Evolutionary conservation across 2,888 invertebrate species (phyloP).

Genomic region (Amphipyra berbera): DNA sequence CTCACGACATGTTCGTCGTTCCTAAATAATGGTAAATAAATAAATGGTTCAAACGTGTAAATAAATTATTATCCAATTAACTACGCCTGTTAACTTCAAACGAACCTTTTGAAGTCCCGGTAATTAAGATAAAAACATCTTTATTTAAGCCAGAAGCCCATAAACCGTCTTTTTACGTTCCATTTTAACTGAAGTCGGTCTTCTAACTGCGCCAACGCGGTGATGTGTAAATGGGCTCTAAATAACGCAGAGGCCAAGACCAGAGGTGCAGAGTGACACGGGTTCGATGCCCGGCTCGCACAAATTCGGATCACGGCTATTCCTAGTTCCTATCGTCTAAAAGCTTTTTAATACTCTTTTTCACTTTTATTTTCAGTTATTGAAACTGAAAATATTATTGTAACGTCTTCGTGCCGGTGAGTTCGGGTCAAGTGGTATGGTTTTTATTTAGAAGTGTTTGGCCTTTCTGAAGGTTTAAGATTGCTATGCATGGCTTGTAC

Average conservation of each 20-base stretch:
- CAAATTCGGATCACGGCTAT: constrained; percentile 59
- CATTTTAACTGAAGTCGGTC: constrained; percentile 12
- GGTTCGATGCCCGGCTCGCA: constrained; percentile 69
- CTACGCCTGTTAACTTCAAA: too few species aligned
- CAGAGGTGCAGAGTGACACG: constrained; percentile 56
- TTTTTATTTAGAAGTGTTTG: constrained; percentile 20
- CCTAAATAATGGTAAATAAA: too few species aligned
- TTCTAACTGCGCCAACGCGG: constrained; percentile 22
- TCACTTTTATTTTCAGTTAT: constrained; percentile 5
- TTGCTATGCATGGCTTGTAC: neutral
- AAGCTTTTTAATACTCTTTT: constrained; percentile 15
- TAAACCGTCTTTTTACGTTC: constrained; percentile 8
- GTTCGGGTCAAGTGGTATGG: constrained; percentile 39
- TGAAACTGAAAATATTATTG: constrained; percentile 2
- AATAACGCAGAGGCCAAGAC: constrained; percentile 65
- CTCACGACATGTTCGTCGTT: too few species aligned
- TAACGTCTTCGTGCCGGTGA: constrained; percentile 24
- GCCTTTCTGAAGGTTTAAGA: constrained; percentile 49
- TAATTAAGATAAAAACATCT: constrained; percentile 6
- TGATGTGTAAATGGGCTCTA: constrained; percentile 51
- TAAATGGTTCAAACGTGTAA: too few species aligned
- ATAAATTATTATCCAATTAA: too few species aligned
- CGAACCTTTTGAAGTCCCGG: constrained; percentile 27
- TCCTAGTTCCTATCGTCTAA: constrained; percentile 31
- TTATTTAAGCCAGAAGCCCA: constrained; percentile 30